phyloP scores from a whole-genome alignment of 1,140 invertebrate species.

The Sesamia nonagrioides region DNA sequence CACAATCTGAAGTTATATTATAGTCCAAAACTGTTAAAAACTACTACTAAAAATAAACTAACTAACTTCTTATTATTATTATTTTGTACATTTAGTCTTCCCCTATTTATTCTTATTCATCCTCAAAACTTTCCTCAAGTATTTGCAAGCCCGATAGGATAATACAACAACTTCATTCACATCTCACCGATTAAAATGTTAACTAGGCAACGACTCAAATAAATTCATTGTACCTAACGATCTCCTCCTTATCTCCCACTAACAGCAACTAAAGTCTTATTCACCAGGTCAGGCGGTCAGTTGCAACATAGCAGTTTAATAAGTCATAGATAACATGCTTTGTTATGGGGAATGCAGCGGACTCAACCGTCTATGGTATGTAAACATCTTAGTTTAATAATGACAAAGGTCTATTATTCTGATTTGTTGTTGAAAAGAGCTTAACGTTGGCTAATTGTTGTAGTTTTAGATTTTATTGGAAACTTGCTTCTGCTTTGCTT shows the following conservation, averaged over 20 bases:
- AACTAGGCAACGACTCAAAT: neutral
- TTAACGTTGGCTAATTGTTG: neutral
- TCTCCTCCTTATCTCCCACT: slow-evolving; percentile 7
- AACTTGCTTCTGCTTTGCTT: neutral
- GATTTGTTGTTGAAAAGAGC: neutral
- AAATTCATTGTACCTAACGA: neutral
- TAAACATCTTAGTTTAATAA: slow-evolving; percentile 22
- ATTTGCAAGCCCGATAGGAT: neutral
- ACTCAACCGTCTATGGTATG: slow-evolving; percentile 32
- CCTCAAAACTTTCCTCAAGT: too few relatives aligned
- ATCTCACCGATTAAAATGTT: neutral
- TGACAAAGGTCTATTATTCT: slow-evolving; percentile 35
- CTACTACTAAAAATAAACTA: too few relatives aligned
- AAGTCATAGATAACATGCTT: slow-evolving; percentile 49
- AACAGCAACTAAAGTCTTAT: slow-evolving; percentile 5
- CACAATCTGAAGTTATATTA: too few relatives aligned
- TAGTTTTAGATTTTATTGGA: neutral
- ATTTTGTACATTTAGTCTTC: neutral
- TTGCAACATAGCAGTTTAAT: slow-evolving; percentile 31
- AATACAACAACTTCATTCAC: neutral
- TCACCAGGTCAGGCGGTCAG: slow-evolving; percentile 40
- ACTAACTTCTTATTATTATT: too few relatives aligned
- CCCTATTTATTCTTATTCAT: too few relatives aligned
- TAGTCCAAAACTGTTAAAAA: too few relatives aligned
- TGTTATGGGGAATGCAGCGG: slow-evolving; percentile 42